phyloP scores from a whole-genome alignment of 2,888 invertebrate genomes.

The Ophion slaviceki region DNA sequence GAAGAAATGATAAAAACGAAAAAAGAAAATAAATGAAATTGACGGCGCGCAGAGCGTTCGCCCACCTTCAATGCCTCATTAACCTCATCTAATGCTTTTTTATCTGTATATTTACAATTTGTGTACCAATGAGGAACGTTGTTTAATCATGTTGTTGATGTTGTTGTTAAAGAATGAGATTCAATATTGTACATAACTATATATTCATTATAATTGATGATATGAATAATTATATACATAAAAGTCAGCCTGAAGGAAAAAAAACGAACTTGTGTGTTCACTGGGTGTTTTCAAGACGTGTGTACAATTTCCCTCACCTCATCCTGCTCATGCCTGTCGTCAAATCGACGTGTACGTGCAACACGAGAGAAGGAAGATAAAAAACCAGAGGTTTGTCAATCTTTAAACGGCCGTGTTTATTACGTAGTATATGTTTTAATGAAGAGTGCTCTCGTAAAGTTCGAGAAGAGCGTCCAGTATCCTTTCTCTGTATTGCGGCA shows the following conservation, averaged over 20 bases:
- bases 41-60: constrained; percentile 80
- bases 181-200: constrained; percentile 91
- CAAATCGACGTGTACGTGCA: constrained; percentile 56
- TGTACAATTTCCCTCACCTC: constrained; percentile 34
- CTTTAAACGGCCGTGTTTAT: too few relatives aligned
- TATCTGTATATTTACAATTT: constrained; percentile 84
- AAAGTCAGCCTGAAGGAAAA: constrained; percentile 72
- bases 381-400: constrained; percentile 27
- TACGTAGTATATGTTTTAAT: too few relatives aligned
- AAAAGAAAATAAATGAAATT: constrained; percentile 66
- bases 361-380: constrained; percentile 27
- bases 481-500: constrained; percentile 71
- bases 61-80: constrained; percentile 83
- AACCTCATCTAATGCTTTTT: constrained; percentile 84
- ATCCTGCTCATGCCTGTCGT: constrained; percentile 15
- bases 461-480: constrained; percentile 75
- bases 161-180: constrained; percentile 91
- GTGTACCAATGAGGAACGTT: constrained; percentile 84
- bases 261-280: constrained; percentile 56
- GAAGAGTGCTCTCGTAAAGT: constrained; percentile 67
- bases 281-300: constrained; percentile 60
- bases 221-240: constrained; percentile 84
- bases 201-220: constrained; percentile 89
- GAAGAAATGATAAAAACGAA: constrained; percentile 46
- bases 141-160: constrained; percentile 89